phyloP scores from a whole-genome alignment of 2,797 vertebrate genomes.

The Nyctibius grandis region DNA sequence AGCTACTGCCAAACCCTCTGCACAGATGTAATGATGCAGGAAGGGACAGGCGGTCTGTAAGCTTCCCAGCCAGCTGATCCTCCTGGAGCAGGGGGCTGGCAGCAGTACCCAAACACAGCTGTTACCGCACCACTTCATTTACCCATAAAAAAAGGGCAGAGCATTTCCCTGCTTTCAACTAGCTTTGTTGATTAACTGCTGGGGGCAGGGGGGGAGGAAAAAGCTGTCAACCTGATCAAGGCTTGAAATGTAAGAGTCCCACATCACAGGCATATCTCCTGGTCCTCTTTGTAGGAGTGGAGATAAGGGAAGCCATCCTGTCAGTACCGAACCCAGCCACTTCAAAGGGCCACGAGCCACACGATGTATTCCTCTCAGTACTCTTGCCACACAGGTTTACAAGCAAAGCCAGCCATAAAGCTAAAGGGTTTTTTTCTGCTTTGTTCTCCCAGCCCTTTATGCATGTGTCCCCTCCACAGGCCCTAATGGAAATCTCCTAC shows the following conservation, averaged over 20 bases:
- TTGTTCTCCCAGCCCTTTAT: not conserved
- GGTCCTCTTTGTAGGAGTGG: not conserved
- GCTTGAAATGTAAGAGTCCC: not conserved
- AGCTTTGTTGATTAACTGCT: not conserved
- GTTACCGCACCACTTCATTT: not conserved
- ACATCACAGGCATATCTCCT: not conserved
- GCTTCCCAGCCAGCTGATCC: not conserved
- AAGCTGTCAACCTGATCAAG: constrained; percentile 8
- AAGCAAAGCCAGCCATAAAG: not conserved
- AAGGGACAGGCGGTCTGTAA: not conserved
- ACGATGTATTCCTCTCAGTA: not conserved
- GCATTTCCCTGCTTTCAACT: not conserved
- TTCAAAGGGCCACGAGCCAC: not conserved
- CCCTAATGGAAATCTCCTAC: not conserved
- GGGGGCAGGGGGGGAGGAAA: not conserved
- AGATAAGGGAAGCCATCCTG: constrained; percentile 16
- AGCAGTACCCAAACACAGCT: not conserved
- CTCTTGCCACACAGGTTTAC: not conserved
- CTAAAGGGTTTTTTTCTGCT: not conserved
- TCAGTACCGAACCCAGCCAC: not conserved
- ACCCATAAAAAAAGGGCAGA: not conserved
- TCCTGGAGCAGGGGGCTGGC: accelerated
- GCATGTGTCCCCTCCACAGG: not conserved
- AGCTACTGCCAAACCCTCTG: not conserved
- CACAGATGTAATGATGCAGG: not conserved